Evolutionary conservation across 1,140 invertebrate species (phyloP), one percentile per base, ranked within the genome.

Genomic region (Drosophila sturtevanti): DNA sequence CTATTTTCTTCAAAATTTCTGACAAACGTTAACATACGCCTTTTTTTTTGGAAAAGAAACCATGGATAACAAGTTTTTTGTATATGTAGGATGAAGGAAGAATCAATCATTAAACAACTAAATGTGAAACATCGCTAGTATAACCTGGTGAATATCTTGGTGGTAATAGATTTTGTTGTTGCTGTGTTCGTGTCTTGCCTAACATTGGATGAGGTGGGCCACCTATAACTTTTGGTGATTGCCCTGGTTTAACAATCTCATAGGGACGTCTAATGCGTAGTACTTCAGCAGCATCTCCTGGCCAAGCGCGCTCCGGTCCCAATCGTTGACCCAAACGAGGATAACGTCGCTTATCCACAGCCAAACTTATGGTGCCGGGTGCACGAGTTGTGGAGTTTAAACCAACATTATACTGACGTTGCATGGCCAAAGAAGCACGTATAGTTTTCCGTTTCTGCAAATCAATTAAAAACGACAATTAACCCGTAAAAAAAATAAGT

Each of bases 391-490:
- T 41, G 6, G 96, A 95, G 84, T 97, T 97, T 3, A 96, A 95
- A 87, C 97, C 96, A 37, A 96, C 94, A 16, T 95, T 93, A 59
- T 91, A 91, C 48, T 96, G 94, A 73, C 96, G 95, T 71, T 96
- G 94, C 55, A 95, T 94, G 78, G 96, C 93, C 75, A 96, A 93
- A 7, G 95, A 95, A 11, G 95, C 95, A 72, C 96, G 93, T 67
- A 97, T 92, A 0, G 95, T 96, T 91, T 97, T 97, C 0, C 96
- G 94, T 93, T 97, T 97, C 96, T 97, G 93, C 0, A 31, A 6
- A 31, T 4, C 35, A 7, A 12, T 0, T 12, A 44, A 16, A 7
- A 31, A 6, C 27, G 7, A 31, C 27, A 35, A 18, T 22, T 0
- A 11, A 14, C 4, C 4, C 31, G 58, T 16, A 59, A 37, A 35